Base-by-base conservation (phyloP, 2,888 invertebrate genomes). In the Nomada goodeniana region DNA sequence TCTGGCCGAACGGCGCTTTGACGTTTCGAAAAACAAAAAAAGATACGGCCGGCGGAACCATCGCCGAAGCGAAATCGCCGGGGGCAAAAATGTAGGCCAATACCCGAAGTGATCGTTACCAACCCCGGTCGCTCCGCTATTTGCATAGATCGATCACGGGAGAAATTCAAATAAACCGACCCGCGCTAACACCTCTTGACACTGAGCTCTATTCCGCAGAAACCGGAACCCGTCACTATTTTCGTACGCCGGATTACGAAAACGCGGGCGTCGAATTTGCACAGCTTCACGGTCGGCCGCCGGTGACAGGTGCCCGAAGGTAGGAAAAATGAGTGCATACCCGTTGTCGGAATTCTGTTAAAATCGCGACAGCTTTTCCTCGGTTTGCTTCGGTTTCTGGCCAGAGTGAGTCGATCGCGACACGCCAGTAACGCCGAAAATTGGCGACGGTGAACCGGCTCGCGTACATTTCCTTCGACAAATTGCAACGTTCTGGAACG, bases 151-250 rank as follows among this genome's bases (percentile, higher is more conserved):
- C 88, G 80, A 88, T 88, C 69, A 65, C 68, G 72, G 70, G 74
- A 70, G 82, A 86, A 84, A 86, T 84, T 84, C 76, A 86, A 87
- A 87, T 82, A 88, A 87, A 87, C 82, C 36, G n/a, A 9, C 23
- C 13, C 10, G 18, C 52, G 47, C 47, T 61, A 59, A 75, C 73
- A 64, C 72, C 71, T 60, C 65, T 57, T 42, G 78, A 65, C 60
- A 73, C 63, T 53, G 75, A 76, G 55, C 67, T 59, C 36, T 65
- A 74, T 55, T 69, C 59, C 36, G 65, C 72, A 61, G 79, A 82
- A 67, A 84, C n/a, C 36, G 36, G 36, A 36, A 36, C 36, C 5
- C 36, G 29, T 29, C 29, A 29, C 29, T 36, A 36, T 36, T 36
- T 7, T 36, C 36, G 36, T 9, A 36, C 36, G 36, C 36, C 5